Evolutionary conservation across 2,888 invertebrate species (phyloP).

Genomic region (Cremastobaeus sp.): DNA sequence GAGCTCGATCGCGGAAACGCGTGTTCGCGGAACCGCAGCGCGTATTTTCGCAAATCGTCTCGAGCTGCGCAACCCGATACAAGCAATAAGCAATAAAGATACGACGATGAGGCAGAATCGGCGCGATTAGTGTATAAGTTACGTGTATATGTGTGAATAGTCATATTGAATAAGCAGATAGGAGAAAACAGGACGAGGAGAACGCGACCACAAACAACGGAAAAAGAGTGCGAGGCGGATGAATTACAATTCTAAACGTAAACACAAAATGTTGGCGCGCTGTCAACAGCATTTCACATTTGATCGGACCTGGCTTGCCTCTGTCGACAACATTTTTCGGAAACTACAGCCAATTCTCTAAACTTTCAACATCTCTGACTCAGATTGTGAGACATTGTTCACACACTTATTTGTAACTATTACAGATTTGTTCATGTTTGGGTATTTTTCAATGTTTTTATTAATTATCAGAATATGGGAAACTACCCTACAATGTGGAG

Average conservation of each 20-base stretch:
- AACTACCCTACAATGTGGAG: no score
- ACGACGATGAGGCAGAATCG: conserved; percentile 62
- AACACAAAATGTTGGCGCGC: no score
- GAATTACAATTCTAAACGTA: background rate
- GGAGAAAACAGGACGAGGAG: conserved; percentile 16
- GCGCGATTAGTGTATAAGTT: conserved; percentile 38
- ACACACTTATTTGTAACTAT: no score
- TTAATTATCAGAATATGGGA: no score
- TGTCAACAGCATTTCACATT: no score
- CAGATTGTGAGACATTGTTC: no score
- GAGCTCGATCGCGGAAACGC: conserved; percentile 45
- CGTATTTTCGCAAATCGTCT: conserved; percentile 55
- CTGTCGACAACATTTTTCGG: no score
- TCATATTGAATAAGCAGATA: conserved; percentile 46
- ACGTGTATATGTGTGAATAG: conserved; percentile 58
- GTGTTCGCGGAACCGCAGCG: conserved; percentile 22
- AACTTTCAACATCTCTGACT: no score
- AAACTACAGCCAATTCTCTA: no score
- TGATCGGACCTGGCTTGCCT: no score
- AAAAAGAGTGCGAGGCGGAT: conserved; percentile 26
- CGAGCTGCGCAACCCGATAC: conserved; percentile 64
- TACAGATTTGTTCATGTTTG: no score
- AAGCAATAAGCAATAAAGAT: conserved; percentile 75
- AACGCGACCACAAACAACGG: conserved; percentile 20
- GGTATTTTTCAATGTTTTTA: no score